Evolutionary conservation across 2,888 invertebrate genomes (phyloP).

Genomic region (Dasypogon diadema): DNA sequence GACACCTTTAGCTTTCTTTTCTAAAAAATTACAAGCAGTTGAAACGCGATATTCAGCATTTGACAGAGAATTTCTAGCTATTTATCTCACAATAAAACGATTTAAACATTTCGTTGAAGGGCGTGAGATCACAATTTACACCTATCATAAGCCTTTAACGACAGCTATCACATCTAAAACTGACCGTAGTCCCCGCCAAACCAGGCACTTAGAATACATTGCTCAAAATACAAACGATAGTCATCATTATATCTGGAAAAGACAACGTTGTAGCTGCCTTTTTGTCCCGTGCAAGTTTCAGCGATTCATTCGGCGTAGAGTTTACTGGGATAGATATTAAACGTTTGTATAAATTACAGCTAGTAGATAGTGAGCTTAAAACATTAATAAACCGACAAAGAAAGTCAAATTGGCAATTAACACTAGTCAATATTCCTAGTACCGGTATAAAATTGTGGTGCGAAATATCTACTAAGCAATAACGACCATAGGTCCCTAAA

Average conservation of each 20-base stretch:
- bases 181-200: conserved; percentile 49
- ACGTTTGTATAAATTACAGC: conserved; percentile 4
- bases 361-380: conserved; percentile 5
- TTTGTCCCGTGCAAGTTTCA: conserved; percentile 22
- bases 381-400: neutral
- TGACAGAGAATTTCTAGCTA: neutral
- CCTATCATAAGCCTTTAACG: conserved; percentile 10
- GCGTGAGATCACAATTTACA: neutral
- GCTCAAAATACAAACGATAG: conserved; percentile 51
- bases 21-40: conserved; percentile 60
- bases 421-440: neutral
- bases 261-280: conserved; percentile 50
- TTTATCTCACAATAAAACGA: neutral
- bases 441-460: conserved; percentile 9
- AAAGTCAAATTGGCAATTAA: no score
- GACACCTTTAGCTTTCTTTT: conserved; percentile 63
- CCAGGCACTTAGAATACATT: conserved; percentile 51
- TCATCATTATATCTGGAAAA: conserved; percentile 28
- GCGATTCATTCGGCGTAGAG: neutral
- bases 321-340: neutral
- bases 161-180: conserved; percentile 36
- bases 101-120: conserved; percentile 11
- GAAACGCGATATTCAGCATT: conserved; percentile 53
- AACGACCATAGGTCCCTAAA: conserved; percentile 58
- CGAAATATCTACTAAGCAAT: neutral